Evolutionary conservation across 37 sponge, comb jelly and placozoan genomes (phyloP).

Genomic region (Beroe forskalii): DNA sequence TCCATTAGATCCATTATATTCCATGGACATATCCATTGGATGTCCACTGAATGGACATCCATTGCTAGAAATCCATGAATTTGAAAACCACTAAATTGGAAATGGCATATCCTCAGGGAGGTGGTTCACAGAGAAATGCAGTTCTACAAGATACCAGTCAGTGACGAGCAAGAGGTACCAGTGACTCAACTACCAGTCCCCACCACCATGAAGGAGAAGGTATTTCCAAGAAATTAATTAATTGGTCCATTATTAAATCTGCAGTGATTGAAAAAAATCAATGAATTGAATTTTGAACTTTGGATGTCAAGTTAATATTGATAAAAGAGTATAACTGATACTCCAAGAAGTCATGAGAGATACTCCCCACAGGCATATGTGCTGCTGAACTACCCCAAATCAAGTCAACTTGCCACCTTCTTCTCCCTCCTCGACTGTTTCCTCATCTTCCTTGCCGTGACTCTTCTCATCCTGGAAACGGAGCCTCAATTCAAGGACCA

Average conservation of each 20-base stretch:
- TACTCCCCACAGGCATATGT: background rate
- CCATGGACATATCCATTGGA: no score
- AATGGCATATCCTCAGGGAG: no score
- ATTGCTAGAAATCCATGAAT: no score
- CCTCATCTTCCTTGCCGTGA: constrained; percentile 39
- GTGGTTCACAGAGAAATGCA: constrained; percentile 48
- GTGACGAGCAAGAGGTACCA: background rate
- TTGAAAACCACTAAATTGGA: no score
- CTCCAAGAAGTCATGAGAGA: background rate
- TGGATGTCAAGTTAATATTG: no score
- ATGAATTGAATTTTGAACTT: no score
- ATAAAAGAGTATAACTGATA: no score
- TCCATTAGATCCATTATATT: no score
- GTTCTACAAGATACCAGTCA: constrained; percentile 41
- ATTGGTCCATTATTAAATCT: no score
- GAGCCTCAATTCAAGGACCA: constrained; percentile 53
- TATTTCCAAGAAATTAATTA: no score
- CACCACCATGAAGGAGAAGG: constrained; percentile 39
- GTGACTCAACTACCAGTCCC: background rate
- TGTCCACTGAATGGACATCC: no score
- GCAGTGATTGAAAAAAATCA: no score
- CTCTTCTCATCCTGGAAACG: constrained; percentile 41
- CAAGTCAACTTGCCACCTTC: background rate
- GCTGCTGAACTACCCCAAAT: constrained; percentile 44
- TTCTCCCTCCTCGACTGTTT: constrained; percentile 19